Percentiles rank a stretch among this genome's conserved stretches.
Evolutionary conservation across 2,113 vertebrate genomes (phyloP).

Genomic region (Trichechus manatus): DNA sequence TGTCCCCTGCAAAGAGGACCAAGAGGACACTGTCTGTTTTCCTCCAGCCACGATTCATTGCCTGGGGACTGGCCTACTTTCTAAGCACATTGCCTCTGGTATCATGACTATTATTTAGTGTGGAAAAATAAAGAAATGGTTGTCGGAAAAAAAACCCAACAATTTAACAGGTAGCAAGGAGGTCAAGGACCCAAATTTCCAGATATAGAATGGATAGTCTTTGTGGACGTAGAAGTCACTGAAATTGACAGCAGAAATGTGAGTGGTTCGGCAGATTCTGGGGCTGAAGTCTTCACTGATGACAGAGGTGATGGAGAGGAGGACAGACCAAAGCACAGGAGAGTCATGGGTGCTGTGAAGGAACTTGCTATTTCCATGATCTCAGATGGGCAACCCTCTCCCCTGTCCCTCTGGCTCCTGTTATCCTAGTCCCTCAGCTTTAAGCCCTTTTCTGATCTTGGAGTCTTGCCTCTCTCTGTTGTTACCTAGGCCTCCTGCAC

Average conservation of each 20-base stretch:
- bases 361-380: rapidly evolving
- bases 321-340: neutral
- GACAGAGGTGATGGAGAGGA: rapidly evolving
- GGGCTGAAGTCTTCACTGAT: neutral
- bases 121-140: too few relatives aligned
- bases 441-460: too few relatives aligned
- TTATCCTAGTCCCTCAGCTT: too few relatives aligned
- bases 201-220: rapidly evolving
- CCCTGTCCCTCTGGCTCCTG: neutral
- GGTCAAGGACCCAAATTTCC: too few relatives aligned
- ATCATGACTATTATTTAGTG: too few relatives aligned
- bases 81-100: neutral
- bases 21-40: rapidly evolving
- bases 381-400: neutral
- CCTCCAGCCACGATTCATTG: neutral
- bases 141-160: neutral
- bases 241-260: neutral
- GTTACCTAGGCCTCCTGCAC: neutral
- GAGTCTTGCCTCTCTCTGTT: too few relatives aligned
- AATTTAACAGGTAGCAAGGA: neutral
- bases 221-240: too few relatives aligned
- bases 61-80: neutral
- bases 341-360: neutral
- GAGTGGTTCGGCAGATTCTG: rapidly evolving
- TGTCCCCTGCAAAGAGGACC: neutral